Evolutionary conservation across 2,888 invertebrate genomes (phyloP).

Genomic region (Mythimna vitellina): DNA sequence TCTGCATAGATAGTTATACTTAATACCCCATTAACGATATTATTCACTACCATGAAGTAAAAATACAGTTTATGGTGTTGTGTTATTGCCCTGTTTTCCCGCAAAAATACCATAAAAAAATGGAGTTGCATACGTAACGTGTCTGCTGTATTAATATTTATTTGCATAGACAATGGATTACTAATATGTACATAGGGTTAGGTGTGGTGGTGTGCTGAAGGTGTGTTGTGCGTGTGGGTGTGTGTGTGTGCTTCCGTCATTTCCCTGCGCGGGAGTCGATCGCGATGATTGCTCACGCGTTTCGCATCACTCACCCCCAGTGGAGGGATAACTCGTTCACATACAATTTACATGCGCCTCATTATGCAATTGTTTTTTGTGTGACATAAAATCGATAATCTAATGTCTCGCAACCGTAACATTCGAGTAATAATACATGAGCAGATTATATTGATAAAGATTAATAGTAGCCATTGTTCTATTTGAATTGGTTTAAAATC

Average conservation of each 20-base stretch:
- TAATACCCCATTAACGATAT: slow-evolving; percentile 67
- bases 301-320: slow-evolving; percentile 89
- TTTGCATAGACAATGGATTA: slow-evolving; percentile 87
- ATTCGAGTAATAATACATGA: slow-evolving; percentile 56
- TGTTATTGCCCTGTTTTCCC: slow-evolving; percentile 63
- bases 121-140: slow-evolving; percentile 76
- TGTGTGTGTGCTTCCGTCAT: slow-evolving; percentile 85
- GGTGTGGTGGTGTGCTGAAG: slow-evolving; percentile 54
- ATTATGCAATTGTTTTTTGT: slow-evolving; percentile 81
- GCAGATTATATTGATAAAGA: slow-evolving; percentile 55
- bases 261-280: slow-evolving; percentile 87
- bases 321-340: slow-evolving; percentile 84
- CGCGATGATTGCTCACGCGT: slow-evolving; percentile 89
- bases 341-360: slow-evolving; percentile 86
- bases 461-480: slow-evolving; percentile 49
- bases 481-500: slow-evolving; percentile 43
- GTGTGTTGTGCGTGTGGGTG: slow-evolving; percentile 58
- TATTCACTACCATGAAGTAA: slow-evolving; percentile 60
- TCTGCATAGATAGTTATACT: slow-evolving; percentile 68
- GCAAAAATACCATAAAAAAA: slow-evolving; percentile 71
- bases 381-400: slow-evolving; percentile 83
- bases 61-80: slow-evolving; percentile 59
- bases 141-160: slow-evolving; percentile 80
- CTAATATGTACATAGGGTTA: slow-evolving; percentile 63
- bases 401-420: slow-evolving; percentile 68